phyloP scores from a whole-genome alignment of 64 coral and sea anemone species.

The Montipora cactus region DNA sequence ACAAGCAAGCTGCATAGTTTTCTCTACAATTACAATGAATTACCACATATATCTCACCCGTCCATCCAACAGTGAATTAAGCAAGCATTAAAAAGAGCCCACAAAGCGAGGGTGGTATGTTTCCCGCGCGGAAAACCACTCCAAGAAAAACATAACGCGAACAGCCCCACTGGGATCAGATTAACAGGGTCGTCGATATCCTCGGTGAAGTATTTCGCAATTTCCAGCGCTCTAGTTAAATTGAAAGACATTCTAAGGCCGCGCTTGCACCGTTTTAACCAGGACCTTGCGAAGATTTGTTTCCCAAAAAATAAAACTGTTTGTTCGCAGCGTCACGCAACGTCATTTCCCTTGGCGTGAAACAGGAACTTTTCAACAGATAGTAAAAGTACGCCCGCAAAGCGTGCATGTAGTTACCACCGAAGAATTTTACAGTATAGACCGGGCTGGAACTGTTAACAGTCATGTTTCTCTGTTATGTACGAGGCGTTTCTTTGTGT shows the following conservation, averaged over 20 bases:
- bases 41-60: conserved; percentile 50
- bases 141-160: conserved; percentile 72
- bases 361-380: too few species aligned
- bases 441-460: too few species aligned
- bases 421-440: too few species aligned
- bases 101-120: conserved; percentile 53
- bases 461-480: too few species aligned
- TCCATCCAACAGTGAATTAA: conserved; percentile 98
- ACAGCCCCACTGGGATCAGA: conserved; percentile 72
- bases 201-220: conserved; percentile 77
- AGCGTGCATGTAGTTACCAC: too few species aligned
- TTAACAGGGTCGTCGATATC: conserved; percentile 90
- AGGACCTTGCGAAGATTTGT: background rate
- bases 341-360: too few species aligned
- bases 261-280: background rate
- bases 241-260: conserved; percentile 53
- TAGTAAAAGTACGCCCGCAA: too few species aligned
- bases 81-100: conserved; percentile 94
- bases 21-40: background rate
- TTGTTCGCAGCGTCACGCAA: too few species aligned
- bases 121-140: conserved; percentile 76
- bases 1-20: background rate
- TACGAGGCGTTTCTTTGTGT: too few species aligned
- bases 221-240: conserved; percentile 62
- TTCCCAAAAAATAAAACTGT: too few species aligned